Evolutionary conservation across 1,140 invertebrate species (phyloP), one percentile per base, ranked within the genome.

Genomic region (Mamestra configurata): DNA sequence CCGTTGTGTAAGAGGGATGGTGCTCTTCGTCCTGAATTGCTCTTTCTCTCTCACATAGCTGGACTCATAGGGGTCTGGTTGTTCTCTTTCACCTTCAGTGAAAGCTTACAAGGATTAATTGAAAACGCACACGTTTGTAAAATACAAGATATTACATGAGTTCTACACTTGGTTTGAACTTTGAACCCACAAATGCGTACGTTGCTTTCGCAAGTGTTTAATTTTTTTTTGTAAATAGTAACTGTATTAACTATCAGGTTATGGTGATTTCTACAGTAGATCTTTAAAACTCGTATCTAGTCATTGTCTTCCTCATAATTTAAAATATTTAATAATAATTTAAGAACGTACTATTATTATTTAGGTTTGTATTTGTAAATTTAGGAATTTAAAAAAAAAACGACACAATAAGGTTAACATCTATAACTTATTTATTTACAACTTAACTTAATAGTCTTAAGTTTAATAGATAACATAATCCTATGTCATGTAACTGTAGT

Each of bases 231-330:
- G 1, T 5, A 31, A 31, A 31, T 31, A 3, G 5, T 5, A 31
- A 31, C 27, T 3, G 27, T 31, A 31, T 3, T 31, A 31, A 3
- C 5, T 5, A 46, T 13, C 43, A 13, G 10, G 3, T 11, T 46
- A 46, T 46, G 43, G 43, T 46, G 11, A 46, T 8, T 31, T 3
- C 5, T 31, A 31, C 27, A 24, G 20, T 27, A 57, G 20, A 37
- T 64, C 59, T 20, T 68, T 66, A 43, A 43, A 43, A 5, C n/a
- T 8, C n/a, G n/a, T 46, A 22, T 78, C 77, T 77, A 79, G 77
- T 79, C 76, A 80, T 66, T 70, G 81, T 80, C 79, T 80, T 84
- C 83, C 82, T 80, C 22, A 27, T 55, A 22, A 24, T 55, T 8
- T 18, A 11, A 24, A 55, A 24, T 24, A 31, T 31, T 31, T 31